Percentiles rank a stretch among this genome's conserved stretches.
Conservation (phyloP, 2,888 invertebrate genomes). For the Cordilura impudica region DNA sequence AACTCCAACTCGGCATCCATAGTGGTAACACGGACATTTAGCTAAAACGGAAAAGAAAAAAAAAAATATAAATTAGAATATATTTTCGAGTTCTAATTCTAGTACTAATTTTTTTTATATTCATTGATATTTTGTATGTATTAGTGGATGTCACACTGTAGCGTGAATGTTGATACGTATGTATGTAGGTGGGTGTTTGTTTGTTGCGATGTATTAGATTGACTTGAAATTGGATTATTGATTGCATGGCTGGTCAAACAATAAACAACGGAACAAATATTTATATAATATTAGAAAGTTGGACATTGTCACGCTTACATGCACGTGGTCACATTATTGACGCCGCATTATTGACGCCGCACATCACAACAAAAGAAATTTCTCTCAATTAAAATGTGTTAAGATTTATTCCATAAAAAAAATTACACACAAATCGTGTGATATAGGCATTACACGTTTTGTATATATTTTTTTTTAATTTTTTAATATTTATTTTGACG, state of each 20-base stretch:
- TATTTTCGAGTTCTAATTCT: constrained; percentile 6
- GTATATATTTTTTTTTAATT: no score
- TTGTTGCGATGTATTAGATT: constrained; percentile 20
- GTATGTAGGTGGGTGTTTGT: background rate
- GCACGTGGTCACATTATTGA: constrained; percentile 62
- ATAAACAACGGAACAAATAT: constrained; percentile 10
- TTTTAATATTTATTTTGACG: no score
- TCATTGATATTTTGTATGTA: background rate
- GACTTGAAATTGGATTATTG: constrained; percentile 44
- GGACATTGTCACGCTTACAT: constrained; percentile 67
- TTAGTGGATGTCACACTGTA: background rate
- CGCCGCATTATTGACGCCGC: background rate
- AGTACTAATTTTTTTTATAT: background rate
- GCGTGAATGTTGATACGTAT: background rate
- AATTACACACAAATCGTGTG: constrained; percentile 20
- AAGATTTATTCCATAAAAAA: no score
- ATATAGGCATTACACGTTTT: no score
- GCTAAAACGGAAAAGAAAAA: constrained; percentile 80
- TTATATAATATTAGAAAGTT: constrained; percentile 61
- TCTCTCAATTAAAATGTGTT: no score
- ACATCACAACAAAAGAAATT: constrained; percentile 20
- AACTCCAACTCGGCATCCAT: constrained; percentile 99
- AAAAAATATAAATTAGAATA: background rate
- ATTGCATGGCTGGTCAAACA: constrained; percentile 36
- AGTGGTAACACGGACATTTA: constrained; percentile 99